Evolutionary conservation across 2,797 vertebrate genomes (phyloP).

Genomic region (Rhincodon typus): DNA sequence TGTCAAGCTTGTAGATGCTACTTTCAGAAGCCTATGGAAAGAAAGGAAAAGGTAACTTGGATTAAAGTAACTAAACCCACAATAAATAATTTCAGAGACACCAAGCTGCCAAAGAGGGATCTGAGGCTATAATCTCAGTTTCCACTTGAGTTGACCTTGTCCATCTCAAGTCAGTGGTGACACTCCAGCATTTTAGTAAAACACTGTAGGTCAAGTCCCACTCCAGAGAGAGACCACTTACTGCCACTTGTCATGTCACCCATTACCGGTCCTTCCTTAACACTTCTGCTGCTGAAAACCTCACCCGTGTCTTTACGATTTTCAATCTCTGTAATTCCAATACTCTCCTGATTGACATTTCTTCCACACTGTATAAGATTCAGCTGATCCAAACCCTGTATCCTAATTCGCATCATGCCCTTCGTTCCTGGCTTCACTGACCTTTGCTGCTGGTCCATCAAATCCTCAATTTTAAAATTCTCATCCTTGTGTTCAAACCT

Average conservation of each 20-base stretch:
- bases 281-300: not conserved
- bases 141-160: not conserved
- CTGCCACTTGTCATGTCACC: not conserved
- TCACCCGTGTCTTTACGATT: not conserved
- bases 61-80: not conserved
- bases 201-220: not conserved
- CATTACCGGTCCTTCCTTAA: not conserved
- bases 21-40: conserved; percentile 53
- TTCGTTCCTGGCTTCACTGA: not conserved
- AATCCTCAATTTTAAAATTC: not conserved
- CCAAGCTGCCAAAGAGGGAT: not conserved
- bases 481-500: not conserved
- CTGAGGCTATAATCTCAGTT: not conserved
- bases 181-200: not conserved
- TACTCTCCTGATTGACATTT: not conserved
- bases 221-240: not conserved
- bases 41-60: not conserved
- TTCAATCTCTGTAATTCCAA: not conserved
- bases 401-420: not conserved
- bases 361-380: not conserved
- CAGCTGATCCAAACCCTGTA: not conserved
- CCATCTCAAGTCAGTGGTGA: not conserved
- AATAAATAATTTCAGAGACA: not conserved
- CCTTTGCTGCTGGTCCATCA: not conserved
- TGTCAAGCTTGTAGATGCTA: conserved; percentile 59